Base-by-base conservation (phyloP, 1,140 invertebrate species). In the Medauroidea extradentata region DNA sequence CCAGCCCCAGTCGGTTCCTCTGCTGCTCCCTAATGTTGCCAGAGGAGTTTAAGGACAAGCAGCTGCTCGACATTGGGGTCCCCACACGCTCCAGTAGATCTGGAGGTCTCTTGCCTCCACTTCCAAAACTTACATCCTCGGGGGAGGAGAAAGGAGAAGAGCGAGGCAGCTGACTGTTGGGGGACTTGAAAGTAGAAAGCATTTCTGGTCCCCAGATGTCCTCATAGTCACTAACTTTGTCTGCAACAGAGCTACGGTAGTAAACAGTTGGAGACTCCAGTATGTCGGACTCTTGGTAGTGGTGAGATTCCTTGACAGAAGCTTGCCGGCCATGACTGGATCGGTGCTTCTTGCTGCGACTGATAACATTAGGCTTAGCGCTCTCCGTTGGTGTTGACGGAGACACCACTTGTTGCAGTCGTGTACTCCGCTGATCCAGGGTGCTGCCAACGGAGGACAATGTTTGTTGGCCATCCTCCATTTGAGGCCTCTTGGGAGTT, bases 131-230 rank as follows among this genome's bases (percentile, higher is more conserved):
- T 27, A 41, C 60, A 13, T 64, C 64, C 18, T 67, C 68, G 63
- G 53, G 59, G 13, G 39, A 66, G 44, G 58, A 63, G 44, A 65
- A 63, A 14, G 67, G 67, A 8, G 61, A 63, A 2, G 60, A 63
- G 14, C 61, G 61, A 66, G 79, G 82, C 8, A 78, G 82, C 81
- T 29, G 81, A 11, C 29, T 11, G 29, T 4, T 34, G 82, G 0
- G 78, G 67, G 69, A 68, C 43, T 71, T 71, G 43, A 71, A 71
- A 1, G 69, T 70, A 1, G 64, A 60, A 24, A 71, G 43, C 1
- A 62, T 57, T 75, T 91, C 84, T 44, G 83, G 85, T 38, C 84
- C 85, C 93, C 93, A 96, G 61, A 96, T 87, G 71, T 96, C 94
- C 76, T 97, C 93, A 72, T 97, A 97, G 75, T 97, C 94, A 58